phyloP scores from a whole-genome alignment of 2,888 invertebrate genomes.

The Conchocele bisecta region DNA sequence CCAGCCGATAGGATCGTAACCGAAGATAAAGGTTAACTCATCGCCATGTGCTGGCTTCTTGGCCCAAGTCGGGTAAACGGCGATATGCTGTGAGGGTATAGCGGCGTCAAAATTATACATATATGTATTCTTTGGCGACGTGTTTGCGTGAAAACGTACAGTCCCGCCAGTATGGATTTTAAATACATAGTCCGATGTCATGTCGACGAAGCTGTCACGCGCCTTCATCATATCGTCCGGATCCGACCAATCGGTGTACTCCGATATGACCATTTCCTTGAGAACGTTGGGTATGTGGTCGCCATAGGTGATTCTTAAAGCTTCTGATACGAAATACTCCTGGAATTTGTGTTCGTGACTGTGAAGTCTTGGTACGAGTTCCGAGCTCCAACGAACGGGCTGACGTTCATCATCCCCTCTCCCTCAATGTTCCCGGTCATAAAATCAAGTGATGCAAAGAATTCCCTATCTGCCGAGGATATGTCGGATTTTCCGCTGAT shows the following conservation, averaged over 20 bases:
- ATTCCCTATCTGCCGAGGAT: constrained; percentile 94
- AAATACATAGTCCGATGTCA: constrained; percentile 98
- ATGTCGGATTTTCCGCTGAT: constrained; percentile 92
- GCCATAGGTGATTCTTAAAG: background rate
- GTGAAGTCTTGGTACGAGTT: constrained; percentile 20
- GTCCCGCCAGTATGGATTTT: no score
- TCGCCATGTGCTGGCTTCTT: no score
- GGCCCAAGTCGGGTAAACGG: no score
- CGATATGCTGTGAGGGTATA: no score
- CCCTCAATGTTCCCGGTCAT: constrained; percentile 95
- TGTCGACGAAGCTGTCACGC: constrained; percentile 94
- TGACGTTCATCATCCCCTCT: constrained; percentile 7
- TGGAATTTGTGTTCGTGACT: constrained; percentile 17
- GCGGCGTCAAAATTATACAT: no score
- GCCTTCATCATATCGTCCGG: constrained; percentile 86
- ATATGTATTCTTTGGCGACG: no score
- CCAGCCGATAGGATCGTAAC: no score
- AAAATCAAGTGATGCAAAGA: constrained; percentile 92
- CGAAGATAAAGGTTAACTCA: no score
- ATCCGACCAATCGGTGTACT: constrained; percentile 26
- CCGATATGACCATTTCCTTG: constrained; percentile 18
- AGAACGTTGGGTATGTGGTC: constrained; percentile 19
- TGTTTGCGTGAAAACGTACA: no score
- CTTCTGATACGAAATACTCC: background rate
- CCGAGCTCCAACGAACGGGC: background rate